These are phyloP conservation scores for Parnassius apollo DNA, from an alignment of 2,888 invertebrate genomes.

Conservation along the genomic window DNA sequence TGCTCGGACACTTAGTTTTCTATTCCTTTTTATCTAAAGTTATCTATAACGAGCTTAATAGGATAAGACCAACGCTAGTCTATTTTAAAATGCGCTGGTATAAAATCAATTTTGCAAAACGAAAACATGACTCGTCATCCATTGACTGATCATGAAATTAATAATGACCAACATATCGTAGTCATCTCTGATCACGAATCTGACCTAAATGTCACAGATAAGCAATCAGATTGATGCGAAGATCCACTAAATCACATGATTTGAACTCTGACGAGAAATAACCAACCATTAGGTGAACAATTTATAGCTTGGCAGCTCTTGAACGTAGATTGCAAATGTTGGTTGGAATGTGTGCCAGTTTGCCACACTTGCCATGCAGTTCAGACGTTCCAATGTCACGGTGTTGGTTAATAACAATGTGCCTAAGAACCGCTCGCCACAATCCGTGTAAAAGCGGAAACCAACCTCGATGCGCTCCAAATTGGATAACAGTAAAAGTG, in stretches of 20 bases:
- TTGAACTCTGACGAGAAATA: conserved; percentile 33
- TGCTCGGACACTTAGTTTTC: not conserved
- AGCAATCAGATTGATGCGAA: conserved; percentile 65
- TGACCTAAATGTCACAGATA: conserved; percentile 72
- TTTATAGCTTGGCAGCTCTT: conserved; percentile 2
- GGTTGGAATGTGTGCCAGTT: conserved; percentile 66
- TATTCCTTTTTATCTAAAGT: conserved; percentile 1
- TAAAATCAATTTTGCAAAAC: conserved; percentile 36
- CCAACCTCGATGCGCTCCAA: conserved; percentile 70
- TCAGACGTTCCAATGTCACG: conserved; percentile 61
- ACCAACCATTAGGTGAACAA: conserved; percentile 3
- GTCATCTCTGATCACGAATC: conserved; percentile 61
- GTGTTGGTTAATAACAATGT: conserved; percentile 67
- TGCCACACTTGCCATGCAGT: conserved; percentile 50
- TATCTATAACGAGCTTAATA: conserved; percentile 1
- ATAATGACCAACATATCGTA: conserved; percentile 60
- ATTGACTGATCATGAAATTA: conserved; percentile 65
- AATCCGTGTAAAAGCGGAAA: conserved; percentile 79
- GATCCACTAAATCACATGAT: conserved; percentile 57
- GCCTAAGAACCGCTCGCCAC: conserved; percentile 59
- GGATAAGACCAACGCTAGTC: conserved; percentile 16
- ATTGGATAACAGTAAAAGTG: conserved; percentile 80
- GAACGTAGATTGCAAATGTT: conserved; percentile 39
- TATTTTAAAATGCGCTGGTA: conserved; percentile 9
- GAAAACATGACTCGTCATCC: conserved; percentile 63